Evolutionary conservation across 2,797 vertebrate species (phyloP).

Genomic region (Acipenser ruthenus): DNA sequence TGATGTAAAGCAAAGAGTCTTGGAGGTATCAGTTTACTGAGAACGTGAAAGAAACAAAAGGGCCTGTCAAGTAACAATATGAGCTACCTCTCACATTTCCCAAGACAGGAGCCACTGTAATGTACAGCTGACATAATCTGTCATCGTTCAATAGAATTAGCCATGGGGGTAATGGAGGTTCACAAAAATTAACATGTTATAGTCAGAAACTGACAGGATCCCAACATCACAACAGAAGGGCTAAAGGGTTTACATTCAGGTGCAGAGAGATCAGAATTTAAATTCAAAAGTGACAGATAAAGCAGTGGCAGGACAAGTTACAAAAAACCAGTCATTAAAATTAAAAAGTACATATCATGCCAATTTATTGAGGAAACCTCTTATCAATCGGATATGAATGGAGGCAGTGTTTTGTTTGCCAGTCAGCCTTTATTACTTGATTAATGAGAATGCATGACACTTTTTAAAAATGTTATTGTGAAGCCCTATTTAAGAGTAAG

Average conservation of each 20-base stretch:
- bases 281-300: too few species aligned
- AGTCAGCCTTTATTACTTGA: too few species aligned
- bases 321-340: too few species aligned
- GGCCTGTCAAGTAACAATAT: conserved; percentile 24
- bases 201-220: conserved; percentile 11
- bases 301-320: too few species aligned
- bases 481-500: too few species aligned
- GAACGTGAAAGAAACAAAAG: conserved; percentile 14
- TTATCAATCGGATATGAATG: too few species aligned
- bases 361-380: too few species aligned
- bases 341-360: too few species aligned
- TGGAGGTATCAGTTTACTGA: conserved; percentile 27
- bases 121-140: conserved; percentile 38
- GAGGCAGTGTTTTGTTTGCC: too few species aligned
- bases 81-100: conserved; percentile 40
- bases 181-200: conserved; percentile 28
- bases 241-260: conserved; percentile 2
- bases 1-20: conserved; percentile 16
- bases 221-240: background rate
- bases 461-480: too few species aligned
- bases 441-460: too few species aligned
- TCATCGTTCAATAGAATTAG: conserved; percentile 36
- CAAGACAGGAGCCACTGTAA: conserved; percentile 31
- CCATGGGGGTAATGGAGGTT: conserved; percentile 15
- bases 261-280: conserved; percentile 16